Conservation (phyloP, 2,888 invertebrate genomes). For the Zaprionus lineosus region DNA sequence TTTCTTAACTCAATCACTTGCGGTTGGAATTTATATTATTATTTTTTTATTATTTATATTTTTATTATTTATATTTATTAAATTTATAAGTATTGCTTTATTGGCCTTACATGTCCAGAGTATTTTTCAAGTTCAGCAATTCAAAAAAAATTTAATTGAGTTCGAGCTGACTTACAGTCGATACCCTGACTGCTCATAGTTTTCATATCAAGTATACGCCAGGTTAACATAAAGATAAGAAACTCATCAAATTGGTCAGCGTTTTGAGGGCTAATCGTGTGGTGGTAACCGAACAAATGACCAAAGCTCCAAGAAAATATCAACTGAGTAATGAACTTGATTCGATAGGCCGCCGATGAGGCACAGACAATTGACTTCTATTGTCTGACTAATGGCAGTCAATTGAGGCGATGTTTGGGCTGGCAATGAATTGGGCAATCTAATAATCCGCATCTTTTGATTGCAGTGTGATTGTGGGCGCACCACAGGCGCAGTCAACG, state of each 20-base stretch:
- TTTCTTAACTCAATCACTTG: too few species aligned
- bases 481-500: conserved; percentile 84
- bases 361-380: conserved; percentile 22
- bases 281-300: too few species aligned
- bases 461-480: conserved; percentile 84
- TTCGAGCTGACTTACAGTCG: too few species aligned
- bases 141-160: too few species aligned
- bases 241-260: conserved; percentile 37
- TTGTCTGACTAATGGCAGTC: conserved; percentile 38
- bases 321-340: conserved; percentile 26
- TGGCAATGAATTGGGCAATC: conserved; percentile 2
- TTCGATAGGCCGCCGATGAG: conserved; percentile 24
- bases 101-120: too few species aligned
- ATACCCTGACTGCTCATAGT: not conserved
- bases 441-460: not conserved
- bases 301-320: conserved; percentile 27
- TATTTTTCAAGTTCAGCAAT: too few species aligned
- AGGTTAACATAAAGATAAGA: conserved; percentile 27
- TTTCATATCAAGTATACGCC: conserved; percentile 38
- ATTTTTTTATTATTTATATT: too few species aligned
- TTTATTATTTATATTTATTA: too few species aligned
- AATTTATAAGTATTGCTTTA: too few species aligned
- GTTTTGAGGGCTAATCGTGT: not conserved
- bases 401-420: too few species aligned
- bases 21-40: too few species aligned